phyloP scores from a whole-genome alignment of 2,113 vertebrate species.

The Rana temporaria region DNA sequence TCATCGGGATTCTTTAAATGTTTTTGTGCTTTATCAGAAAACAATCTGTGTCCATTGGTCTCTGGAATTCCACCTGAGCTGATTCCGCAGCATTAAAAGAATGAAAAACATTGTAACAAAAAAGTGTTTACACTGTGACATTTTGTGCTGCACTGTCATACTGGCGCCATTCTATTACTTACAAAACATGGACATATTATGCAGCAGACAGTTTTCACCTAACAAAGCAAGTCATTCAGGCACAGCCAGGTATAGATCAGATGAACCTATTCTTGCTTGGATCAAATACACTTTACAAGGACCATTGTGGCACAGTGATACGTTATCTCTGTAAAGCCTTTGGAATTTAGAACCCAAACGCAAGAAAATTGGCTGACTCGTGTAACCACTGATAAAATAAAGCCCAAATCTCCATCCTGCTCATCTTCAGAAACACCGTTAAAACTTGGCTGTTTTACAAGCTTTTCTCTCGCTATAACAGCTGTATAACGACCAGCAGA shows the following conservation, averaged over 20 bases:
- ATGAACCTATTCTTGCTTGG: slow-evolving; percentile 34
- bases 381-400: slow-evolving; percentile 29
- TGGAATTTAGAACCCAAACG: slow-evolving; percentile 43
- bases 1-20: slow-evolving; percentile 29
- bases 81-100: slow-evolving; percentile 25
- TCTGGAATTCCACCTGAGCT: slow-evolving; percentile 30
- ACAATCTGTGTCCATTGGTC: slow-evolving; percentile 15
- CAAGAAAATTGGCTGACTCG: slow-evolving; percentile 27
- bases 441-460: neutral
- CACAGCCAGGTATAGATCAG: slow-evolving; percentile 52
- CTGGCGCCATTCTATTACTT: slow-evolving; percentile 49
- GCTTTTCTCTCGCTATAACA: neutral
- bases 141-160: slow-evolving; percentile 51
- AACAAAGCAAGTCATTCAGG: slow-evolving; percentile 50
- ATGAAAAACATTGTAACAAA: slow-evolving; percentile 49
- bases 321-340: slow-evolving; percentile 29
- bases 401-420: slow-evolving; percentile 7
- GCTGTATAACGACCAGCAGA: too few species aligned
- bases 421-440: slow-evolving; percentile 24
- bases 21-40: slow-evolving; percentile 34
- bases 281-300: slow-evolving; percentile 49
- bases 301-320: slow-evolving; percentile 48
- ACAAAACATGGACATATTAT: slow-evolving; percentile 52
- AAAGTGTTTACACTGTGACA: slow-evolving; percentile 42
- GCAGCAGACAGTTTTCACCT: slow-evolving; percentile 33